Base-by-base conservation (phyloP, 2,888 invertebrate genomes). In the Orthosia cruda region DNA sequence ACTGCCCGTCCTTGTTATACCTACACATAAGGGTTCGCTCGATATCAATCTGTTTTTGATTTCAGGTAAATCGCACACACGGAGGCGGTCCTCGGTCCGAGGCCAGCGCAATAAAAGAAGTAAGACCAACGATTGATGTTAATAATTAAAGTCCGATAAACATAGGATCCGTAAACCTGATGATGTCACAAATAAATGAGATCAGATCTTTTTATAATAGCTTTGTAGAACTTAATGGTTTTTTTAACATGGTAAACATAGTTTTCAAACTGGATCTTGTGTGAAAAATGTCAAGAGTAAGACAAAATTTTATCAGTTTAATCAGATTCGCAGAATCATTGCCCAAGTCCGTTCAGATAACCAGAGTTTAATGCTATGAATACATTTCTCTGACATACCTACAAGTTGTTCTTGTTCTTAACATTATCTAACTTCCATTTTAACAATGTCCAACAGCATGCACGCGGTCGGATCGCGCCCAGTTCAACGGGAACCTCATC, bases 401-500 rank as follows among this genome's bases (percentile, higher is more conserved):
- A 58, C 9, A 16, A 32, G 16, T 40, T 40, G 40, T 40, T 40
- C 18, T 20, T 16, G 20, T 54, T 12, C 4, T 16, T 20, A 20
- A 16, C 16, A 9, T n/a, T 18, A 32, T 13, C 7, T 20, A 4
- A 11, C n/a, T 7, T 20, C 20, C 15, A 47, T 32, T 23, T 23
- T 54, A 20, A 55, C 49, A n/a, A 54, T 70, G 40, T 65, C 87
- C 82, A 70, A 85, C 95, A 97, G 97, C 97, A 67, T 99, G 99
- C 93, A 98, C 97, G 73, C 97, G 98, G 70, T 94, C 97, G 0
- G 99, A 99, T 92, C 98, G 98, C 80, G 97, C 97, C 13, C 97
- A 97, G 70, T 99, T 99, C 95, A 99, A 99, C 92, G 97, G 97
- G 23, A 99, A 99, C 91, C 97, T 99, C 62, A 97, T 99, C 86